phyloP scores from a whole-genome alignment of 2,888 invertebrate species.

The Malthinus flaveolus region DNA sequence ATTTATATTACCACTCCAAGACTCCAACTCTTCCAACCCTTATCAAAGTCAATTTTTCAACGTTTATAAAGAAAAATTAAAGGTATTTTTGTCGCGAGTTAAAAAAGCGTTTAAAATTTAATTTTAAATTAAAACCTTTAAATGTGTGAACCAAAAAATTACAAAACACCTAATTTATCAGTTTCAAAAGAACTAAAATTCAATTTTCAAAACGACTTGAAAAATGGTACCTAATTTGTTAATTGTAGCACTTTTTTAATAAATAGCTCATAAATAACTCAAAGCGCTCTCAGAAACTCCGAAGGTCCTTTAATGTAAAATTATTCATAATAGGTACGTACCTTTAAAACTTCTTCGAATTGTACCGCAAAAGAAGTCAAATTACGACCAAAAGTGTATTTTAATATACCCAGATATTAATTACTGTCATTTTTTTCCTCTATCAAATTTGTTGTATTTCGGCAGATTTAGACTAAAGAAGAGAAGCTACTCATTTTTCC shows the following conservation, averaged over 20 bases:
- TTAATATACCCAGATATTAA: slow-evolving; percentile 28
- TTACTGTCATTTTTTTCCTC: slow-evolving; percentile 31
- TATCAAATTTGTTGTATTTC: slow-evolving; percentile 27
- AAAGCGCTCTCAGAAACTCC: slow-evolving; percentile 9
- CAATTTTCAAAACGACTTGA: slow-evolving; percentile 32
- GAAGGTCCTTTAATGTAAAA: slow-evolving; percentile 18
- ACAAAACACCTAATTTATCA: slow-evolving; percentile 37
- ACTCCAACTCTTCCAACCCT: not conserved
- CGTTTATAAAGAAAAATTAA: not conserved
- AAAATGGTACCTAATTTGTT: slow-evolving; percentile 37
- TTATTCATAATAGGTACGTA: slow-evolving; percentile 5
- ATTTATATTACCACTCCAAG: not conserved
- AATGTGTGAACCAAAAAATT: slow-evolving; percentile 38
- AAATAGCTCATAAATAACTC: slow-evolving; percentile 38
- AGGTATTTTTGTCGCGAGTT: not conserved
- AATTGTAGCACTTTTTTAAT: slow-evolving; percentile 40
- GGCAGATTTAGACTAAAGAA: slow-evolving; percentile 10
- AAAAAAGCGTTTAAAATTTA: not conserved
- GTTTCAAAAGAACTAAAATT: slow-evolving; percentile 32
- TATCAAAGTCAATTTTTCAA: slow-evolving; percentile 1
- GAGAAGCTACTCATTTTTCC: slow-evolving; percentile 19
- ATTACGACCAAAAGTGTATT: slow-evolving; percentile 19
- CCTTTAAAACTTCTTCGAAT: slow-evolving; percentile 6
- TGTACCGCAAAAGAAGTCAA: slow-evolving; percentile 10
- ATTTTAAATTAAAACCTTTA: slow-evolving; percentile 6